Evolutionary conservation across 2,888 invertebrate genomes (phyloP).

Genomic region (Cyrtodaria siliqua): DNA sequence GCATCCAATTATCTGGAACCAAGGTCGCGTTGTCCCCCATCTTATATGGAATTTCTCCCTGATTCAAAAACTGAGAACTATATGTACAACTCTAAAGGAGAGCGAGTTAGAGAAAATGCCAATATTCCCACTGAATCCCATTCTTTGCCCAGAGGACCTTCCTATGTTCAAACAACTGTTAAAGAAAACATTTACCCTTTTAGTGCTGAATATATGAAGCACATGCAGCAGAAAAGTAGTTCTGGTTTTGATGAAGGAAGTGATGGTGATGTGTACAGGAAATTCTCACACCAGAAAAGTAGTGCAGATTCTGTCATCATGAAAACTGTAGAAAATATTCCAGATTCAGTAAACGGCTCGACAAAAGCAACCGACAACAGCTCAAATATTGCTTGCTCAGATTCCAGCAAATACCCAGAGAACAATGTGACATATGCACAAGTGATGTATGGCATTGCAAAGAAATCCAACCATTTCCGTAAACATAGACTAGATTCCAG

Average conservation of each 20-base stretch:
- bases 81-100: conserved; percentile 54
- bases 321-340: conserved; percentile 61
- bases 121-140: neutral
- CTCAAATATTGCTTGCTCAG: conserved; percentile 39
- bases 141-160: conserved; percentile 31
- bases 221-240: conserved; percentile 46
- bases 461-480: conserved; percentile 11
- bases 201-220: conserved; percentile 54
- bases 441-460: conserved; percentile 24
- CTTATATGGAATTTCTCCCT: conserved; percentile 70
- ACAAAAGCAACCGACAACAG: conserved; percentile 13
- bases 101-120: conserved; percentile 38
- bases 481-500: conserved; percentile 57
- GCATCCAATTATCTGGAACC: conserved; percentile 68
- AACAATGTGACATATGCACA: conserved; percentile 25
- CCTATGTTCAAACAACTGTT: conserved; percentile 65
- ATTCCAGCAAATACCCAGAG: conserved; percentile 5
- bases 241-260: conserved; percentile 22
- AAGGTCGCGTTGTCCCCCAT: conserved; percentile 49
- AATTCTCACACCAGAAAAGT: conserved; percentile 48
- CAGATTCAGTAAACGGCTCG: conserved; percentile 19
- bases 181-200: conserved; percentile 54
- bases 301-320: conserved; percentile 59
- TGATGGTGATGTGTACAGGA: conserved; percentile 43
- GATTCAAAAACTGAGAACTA: conserved; percentile 62